Evolutionary conservation across 2,888 invertebrate genomes (phyloP), one percentile per base, ranked within the genome.

Genomic region (Arrhopalites spinosus): DNA sequence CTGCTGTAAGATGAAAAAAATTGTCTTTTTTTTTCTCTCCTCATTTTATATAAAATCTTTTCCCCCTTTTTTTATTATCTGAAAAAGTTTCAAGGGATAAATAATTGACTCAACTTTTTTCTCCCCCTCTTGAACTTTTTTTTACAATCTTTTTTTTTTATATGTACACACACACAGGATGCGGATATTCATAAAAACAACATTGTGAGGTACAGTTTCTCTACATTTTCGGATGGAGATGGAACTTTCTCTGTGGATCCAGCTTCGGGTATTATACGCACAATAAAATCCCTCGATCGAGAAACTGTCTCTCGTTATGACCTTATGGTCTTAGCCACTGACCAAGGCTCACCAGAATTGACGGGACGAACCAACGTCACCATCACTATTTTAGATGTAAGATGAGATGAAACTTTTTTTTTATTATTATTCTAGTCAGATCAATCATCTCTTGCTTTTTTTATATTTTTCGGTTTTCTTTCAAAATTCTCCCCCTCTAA

Each of bases 171-270:
- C n/a, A n/a, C n/a, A n/a, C n/a, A 82, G 81, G 82, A 82, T 67
- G 78, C 77, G 1, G 82, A 82, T 72, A 77, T 79, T 36, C 81
- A 81, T 45, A 81, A 81, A 66, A 82, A 82, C 61, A 78, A 77
- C 61, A 81, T 81, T 50, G 81, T 82, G 11, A 74, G 81, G 13
- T 82, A 81, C 70, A 80, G 79, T 59, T 82, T 82, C 66, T 81
- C 82, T 27, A 82, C 82, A 11, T 82, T 82, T 63, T 81, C 81
- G n/a, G 85, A 86, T 79, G 95, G 93, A 50, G 94, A 95, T 83
- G 95, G 94, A 0, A 93, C 96, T 0, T 98, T 98, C 85, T 91
- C 93, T 0, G 91, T 98, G 20, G 98, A 98, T 86, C 90, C 94
- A 0, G 93, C 94, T 0, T 95, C 95, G 0, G 98, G 98, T 0